phyloP scores from a whole-genome alignment of 2,888 invertebrate species.

The Scrobipalpa atriplicella region DNA sequence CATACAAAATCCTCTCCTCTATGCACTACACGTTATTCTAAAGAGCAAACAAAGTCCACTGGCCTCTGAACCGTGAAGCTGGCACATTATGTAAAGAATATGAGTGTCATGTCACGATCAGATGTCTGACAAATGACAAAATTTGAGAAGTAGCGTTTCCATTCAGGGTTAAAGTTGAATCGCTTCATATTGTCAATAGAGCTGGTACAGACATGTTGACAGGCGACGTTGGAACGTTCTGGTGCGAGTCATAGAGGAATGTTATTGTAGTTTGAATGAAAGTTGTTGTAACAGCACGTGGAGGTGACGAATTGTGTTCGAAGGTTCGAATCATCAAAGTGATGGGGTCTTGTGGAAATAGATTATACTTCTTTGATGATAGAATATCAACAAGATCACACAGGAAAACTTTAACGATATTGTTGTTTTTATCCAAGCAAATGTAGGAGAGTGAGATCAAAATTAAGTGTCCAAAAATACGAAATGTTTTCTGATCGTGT shows the following conservation, averaged over 20 bases:
- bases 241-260: conserved; percentile 18
- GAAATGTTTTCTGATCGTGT: neutral
- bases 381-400: neutral
- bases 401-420: no score
- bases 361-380: neutral
- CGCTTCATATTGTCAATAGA: conserved; percentile 24
- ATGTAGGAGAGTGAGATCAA: no score
- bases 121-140: conserved; percentile 63
- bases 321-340: neutral
- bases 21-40: neutral
- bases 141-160: conserved; percentile 44
- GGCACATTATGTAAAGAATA: conserved; percentile 52
- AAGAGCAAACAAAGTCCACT: conserved; percentile 13
- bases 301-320: conserved; percentile 15
- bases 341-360: neutral
- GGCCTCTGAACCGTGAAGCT: conserved; percentile 37
- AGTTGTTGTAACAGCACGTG: conserved; percentile 20
- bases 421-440: no score
- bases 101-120: conserved; percentile 41
- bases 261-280: conserved; percentile 15
- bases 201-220: conserved; percentile 13
- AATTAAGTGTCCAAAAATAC: no score
- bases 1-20: no score
- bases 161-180: conserved; percentile 54
- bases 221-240: neutral